Evolutionary conservation across 2,797 vertebrate genomes (phyloP).

Genomic region (Chiloscyllium punctatum): DNA sequence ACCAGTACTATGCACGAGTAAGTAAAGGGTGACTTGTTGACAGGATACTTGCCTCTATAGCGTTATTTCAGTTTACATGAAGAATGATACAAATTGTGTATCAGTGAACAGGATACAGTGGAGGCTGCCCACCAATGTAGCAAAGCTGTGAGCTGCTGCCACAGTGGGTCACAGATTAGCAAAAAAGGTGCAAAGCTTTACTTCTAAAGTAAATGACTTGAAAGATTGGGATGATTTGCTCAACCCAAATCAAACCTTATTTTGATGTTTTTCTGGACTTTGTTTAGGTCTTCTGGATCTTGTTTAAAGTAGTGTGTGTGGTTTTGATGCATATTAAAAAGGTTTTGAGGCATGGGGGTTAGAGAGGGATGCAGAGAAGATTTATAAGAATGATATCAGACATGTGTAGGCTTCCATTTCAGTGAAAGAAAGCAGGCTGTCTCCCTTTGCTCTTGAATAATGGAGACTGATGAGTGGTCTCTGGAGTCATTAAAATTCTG

Average conservation of each 20-base stretch:
- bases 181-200: not conserved
- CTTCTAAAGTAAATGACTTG: not conserved
- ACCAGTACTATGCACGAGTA: too few relatives aligned
- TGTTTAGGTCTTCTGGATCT: not conserved
- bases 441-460: too few relatives aligned
- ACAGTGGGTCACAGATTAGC: not conserved
- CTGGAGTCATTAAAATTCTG: too few relatives aligned
- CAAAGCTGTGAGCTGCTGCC: not conserved
- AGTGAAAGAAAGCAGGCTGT: not conserved
- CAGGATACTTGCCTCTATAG: too few relatives aligned
- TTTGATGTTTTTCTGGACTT: too few relatives aligned
- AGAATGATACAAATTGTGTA: not conserved
- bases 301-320: not conserved
- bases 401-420: not conserved
- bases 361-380: not conserved
- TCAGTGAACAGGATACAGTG: not conserved
- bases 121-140: not conserved
- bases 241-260: not conserved
- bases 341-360: not conserved
- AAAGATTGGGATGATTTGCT: not conserved
- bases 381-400: not conserved
- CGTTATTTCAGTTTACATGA: not conserved
- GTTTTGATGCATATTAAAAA: not conserved
- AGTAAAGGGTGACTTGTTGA: too few relatives aligned
- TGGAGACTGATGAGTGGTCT: too few relatives aligned